Evolutionary conservation across 2,113 vertebrate species (phyloP).

Genomic region (Tachysurus fulvidraco): DNA sequence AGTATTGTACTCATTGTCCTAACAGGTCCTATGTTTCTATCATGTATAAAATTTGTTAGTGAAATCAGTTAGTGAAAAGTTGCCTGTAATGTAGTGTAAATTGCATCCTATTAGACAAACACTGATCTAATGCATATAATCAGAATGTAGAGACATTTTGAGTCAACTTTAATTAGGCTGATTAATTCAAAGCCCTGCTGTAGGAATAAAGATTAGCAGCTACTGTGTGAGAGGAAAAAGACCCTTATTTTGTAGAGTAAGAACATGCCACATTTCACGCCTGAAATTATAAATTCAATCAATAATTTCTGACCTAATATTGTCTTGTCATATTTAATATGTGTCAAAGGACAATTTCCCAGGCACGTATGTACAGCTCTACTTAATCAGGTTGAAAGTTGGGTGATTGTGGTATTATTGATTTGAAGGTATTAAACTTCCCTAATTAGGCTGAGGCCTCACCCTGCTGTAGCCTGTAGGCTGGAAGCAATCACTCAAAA

Average conservation of each 20-base stretch:
- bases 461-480: conserved; percentile 35
- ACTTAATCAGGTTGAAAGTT: conserved; percentile 20
- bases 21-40: not conserved
- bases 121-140: not conserved
- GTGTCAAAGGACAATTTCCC: conserved; percentile 4
- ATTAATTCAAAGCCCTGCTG: not conserved
- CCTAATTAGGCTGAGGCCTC: conserved; percentile 31
- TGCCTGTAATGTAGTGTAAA: not conserved
- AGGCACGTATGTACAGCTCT: not conserved
- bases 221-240: not conserved
- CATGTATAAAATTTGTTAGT: too few species aligned
- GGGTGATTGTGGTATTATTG: conserved; percentile 27
- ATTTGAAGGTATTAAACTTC: conserved; percentile 39
- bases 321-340: not conserved
- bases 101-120: not conserved
- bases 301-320: not conserved
- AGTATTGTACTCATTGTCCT: not conserved
- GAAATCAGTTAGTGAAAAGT: not conserved
- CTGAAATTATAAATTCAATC: not conserved
- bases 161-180: not conserved
- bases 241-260: not conserved
- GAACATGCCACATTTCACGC: not conserved
- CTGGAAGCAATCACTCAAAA: conserved; percentile 54
- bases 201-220: not conserved
- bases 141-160: not conserved